phyloP scores from a whole-genome alignment of 1,140 invertebrate genomes.

The Heterodera schachtii region DNA sequence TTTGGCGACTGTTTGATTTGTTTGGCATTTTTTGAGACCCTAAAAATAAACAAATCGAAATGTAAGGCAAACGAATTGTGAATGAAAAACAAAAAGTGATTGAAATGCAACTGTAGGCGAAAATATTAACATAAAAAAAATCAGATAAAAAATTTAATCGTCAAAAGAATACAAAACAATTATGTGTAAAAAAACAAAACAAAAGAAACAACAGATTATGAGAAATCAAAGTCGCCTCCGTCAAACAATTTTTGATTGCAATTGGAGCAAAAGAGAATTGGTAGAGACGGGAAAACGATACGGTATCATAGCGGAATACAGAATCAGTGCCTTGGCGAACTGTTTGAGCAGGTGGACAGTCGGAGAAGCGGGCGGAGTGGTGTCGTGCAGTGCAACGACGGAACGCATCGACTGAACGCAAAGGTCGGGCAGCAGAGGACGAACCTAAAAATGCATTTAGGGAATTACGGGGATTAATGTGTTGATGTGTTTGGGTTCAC shows the following conservation, averaged over 20 bases:
- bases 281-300: constrained; percentile 47
- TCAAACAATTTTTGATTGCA: constrained; percentile 49
- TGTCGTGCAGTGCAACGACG: constrained; percentile 39
- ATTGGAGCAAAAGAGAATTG: constrained; percentile 48
- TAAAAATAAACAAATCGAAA: background rate
- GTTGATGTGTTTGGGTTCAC: constrained; percentile 7
- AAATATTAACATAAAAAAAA: background rate
- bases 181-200: background rate
- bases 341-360: constrained; percentile 21
- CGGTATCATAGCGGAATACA: constrained; percentile 49
- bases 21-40: background rate
- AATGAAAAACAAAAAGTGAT: no score
- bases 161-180: constrained; percentile 6
- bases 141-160: background rate
- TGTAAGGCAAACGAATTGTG: no score
- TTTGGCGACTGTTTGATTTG: constrained; percentile 25
- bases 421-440: constrained; percentile 43
- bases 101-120: background rate
- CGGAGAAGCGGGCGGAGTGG: background rate
- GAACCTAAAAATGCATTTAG: constrained; percentile 29
- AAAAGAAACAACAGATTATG: background rate
- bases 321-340: constrained; percentile 43
- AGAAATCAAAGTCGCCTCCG: background rate
- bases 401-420: constrained; percentile 39
- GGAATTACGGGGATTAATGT: background rate